Evolutionary conservation across 2,113 vertebrate genomes (phyloP).

Genomic region (Butastur rufipennis): DNA sequence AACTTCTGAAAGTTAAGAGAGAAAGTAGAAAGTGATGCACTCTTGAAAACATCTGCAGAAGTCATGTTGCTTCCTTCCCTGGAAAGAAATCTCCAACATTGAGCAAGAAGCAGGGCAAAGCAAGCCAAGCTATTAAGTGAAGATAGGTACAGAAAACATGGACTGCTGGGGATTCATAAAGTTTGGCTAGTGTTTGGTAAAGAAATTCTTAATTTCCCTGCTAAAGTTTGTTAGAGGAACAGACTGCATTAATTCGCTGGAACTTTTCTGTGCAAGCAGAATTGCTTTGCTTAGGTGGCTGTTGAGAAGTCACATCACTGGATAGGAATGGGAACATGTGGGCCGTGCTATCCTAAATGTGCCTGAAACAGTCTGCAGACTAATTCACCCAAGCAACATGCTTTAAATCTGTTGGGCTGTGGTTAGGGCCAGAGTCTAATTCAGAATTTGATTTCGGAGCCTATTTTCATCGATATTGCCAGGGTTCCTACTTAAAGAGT

Average conservation of each 20-base stretch:
- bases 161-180: background rate
- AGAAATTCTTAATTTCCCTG: background rate
- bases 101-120: background rate
- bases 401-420: background rate
- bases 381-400: background rate
- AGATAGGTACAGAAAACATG: background rate
- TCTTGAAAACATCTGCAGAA: background rate
- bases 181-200: background rate
- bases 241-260: background rate
- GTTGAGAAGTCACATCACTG: background rate
- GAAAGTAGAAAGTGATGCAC: background rate
- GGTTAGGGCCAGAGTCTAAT: background rate
- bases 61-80: background rate
- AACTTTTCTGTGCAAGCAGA: background rate
- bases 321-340: accelerated
- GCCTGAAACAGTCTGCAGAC: background rate
- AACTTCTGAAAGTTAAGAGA: background rate
- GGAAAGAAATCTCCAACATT: background rate
- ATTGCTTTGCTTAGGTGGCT: background rate
- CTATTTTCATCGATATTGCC: accelerated
- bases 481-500: background rate
- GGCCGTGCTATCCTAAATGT: background rate
- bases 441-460: background rate
- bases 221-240: background rate
- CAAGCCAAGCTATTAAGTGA: background rate